These are phyloP conservation scores for Neoaliturus tenellus DNA, from an alignment of 2,888 invertebrate species.

Conservation along the genomic window DNA sequence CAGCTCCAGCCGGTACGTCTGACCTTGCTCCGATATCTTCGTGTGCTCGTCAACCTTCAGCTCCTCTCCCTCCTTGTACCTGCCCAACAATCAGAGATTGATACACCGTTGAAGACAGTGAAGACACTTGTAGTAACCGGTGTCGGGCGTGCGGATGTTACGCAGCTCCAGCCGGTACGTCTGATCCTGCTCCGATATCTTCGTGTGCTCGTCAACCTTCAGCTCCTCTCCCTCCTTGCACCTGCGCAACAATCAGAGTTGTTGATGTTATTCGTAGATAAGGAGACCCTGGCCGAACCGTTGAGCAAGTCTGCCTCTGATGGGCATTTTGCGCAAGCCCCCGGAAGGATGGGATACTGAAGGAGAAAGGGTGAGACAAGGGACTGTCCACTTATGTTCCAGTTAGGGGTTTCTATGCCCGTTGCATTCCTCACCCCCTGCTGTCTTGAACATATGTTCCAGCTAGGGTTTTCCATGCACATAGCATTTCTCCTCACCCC, in stretches of 20 bases:
- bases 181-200: conserved; percentile 80
- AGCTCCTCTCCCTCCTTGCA: conserved; percentile 85
- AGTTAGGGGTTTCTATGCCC: too few relatives aligned
- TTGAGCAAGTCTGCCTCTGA: too few relatives aligned
- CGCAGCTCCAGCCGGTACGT: conserved; percentile 85
- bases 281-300: too few relatives aligned
- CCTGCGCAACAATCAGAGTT: conserved; percentile 68
- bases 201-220: conserved; percentile 78
- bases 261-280: too few relatives aligned
- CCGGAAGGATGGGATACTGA: too few relatives aligned
- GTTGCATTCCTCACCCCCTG: too few relatives aligned
- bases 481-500: too few relatives aligned
- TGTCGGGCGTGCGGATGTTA: conserved; percentile 81
- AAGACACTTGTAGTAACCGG: conserved; percentile 73
- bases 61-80: conserved; percentile 83
- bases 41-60: conserved; percentile 80
- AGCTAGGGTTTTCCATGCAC: too few relatives aligned
- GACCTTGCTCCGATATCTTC: conserved; percentile 80
- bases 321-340: too few relatives aligned
- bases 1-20: conserved; percentile 84
- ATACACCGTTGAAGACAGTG: conserved; percentile 22
- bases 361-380: too few relatives aligned
- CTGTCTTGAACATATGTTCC: too few relatives aligned
- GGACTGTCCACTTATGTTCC: too few relatives aligned
- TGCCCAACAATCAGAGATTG: conserved; percentile 61